A percentile compares a stretch with the other conserved stretches of the same genome.
phyloP scores from a whole-genome alignment of 2,888 invertebrate species.

The Callinectes sapidus region DNA sequence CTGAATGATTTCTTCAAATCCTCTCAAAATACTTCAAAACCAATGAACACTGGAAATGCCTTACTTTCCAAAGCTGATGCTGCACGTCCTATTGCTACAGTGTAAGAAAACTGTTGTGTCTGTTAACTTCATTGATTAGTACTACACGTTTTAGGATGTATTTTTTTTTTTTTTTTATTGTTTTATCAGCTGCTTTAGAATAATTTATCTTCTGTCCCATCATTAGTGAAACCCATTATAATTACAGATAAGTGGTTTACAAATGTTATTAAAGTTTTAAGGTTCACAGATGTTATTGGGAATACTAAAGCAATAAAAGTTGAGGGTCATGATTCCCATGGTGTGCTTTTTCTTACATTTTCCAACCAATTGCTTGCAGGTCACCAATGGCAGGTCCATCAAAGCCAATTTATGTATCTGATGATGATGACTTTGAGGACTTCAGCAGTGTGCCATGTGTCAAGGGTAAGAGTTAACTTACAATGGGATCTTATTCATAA shows the following conservation, averaged over 20 bases:
- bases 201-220: too few species aligned
- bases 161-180: too few species aligned
- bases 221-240: too few species aligned
- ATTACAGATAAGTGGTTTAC: too few species aligned
- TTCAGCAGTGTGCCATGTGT: conserved; percentile 29
- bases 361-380: conserved; percentile 17
- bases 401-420: conserved; percentile 28
- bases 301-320: background rate
- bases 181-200: too few species aligned
- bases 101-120: background rate
- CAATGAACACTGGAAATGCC: background rate
- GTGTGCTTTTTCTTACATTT: background rate
- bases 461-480: conserved; percentile 31
- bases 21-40: background rate
- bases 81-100: background rate
- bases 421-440: conserved; percentile 50
- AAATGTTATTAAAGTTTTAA: background rate
- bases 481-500: too few species aligned
- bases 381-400: conserved; percentile 29
- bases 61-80: background rate
- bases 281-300: background rate
- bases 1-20: background rate
- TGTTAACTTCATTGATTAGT: too few species aligned
- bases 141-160: too few species aligned
- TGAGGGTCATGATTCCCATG: background rate